A percentile compares a stretch with the other conserved stretches of the same genome.
Conservation (phyloP, 2,888 invertebrate species). For the Cephus sareptanus region DNA sequence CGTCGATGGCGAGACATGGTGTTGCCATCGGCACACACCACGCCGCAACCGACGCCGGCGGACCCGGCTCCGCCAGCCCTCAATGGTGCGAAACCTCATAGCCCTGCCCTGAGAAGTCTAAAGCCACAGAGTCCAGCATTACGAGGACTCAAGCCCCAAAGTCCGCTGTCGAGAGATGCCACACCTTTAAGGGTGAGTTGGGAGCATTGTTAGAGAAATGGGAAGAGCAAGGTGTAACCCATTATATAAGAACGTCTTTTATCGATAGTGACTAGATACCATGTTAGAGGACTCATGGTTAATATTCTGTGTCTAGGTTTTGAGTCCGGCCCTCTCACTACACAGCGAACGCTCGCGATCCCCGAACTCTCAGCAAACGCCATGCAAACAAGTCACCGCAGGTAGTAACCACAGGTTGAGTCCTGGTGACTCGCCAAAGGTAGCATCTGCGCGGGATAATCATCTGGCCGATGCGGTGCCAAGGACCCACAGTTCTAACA, state of each 20-base stretch:
- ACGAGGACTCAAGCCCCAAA: conserved; percentile 57
- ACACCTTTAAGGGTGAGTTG: conserved; percentile 56
- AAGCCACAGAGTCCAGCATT: conserved; percentile 61
- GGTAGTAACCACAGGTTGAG: conserved; percentile 53
- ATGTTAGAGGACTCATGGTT: background rate
- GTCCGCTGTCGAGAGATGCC: conserved; percentile 56
- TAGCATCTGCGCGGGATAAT: conserved; percentile 55
- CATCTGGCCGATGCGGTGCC: conserved; percentile 65
- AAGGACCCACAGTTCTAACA: conserved; percentile 69
- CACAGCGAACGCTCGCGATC: conserved; percentile 63
- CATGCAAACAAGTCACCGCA: conserved; percentile 47
- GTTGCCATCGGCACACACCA: conserved; percentile 68
- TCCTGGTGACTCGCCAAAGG: conserved; percentile 45
- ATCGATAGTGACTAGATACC: background rate
- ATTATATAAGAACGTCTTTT: background rate
- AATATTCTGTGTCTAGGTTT: conserved; percentile 38
- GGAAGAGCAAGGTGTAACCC: background rate
- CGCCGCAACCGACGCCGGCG: conserved; percentile 55
- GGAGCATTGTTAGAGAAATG: background rate
- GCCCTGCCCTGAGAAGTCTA: conserved; percentile 54
- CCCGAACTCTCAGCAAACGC: conserved; percentile 49
- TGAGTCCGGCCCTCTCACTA: conserved; percentile 63
- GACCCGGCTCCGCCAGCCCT: conserved; percentile 55
- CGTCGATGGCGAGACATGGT: conserved; percentile 93
- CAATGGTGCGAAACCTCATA: conserved; percentile 59